A percentile compares a stretch with the other conserved stretches of the same genome.
phyloP scores from a whole-genome alignment of 2,888 invertebrate genomes.

The Masnerella sp. region DNA sequence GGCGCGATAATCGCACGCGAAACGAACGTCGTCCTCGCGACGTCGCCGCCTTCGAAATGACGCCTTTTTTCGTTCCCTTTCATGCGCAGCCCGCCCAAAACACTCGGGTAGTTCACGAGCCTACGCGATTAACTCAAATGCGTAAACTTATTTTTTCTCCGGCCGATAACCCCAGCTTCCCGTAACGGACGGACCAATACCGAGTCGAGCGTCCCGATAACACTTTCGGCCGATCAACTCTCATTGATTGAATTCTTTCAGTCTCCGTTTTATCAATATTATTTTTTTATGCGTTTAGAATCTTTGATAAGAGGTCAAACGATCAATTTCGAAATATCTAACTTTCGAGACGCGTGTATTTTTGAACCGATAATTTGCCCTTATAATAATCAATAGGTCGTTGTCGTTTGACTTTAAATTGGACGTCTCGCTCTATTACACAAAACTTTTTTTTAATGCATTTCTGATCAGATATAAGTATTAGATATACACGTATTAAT shows the following conservation, averaged over 20 bases:
- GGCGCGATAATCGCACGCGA: conserved; percentile 22
- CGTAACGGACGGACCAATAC: conserved; percentile 46
- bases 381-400: too few species aligned
- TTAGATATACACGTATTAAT: too few species aligned
- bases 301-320: conserved; percentile 12
- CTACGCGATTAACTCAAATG: conserved; percentile 73
- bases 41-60: conserved; percentile 54
- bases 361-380: too few species aligned
- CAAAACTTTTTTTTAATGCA: too few species aligned
- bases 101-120: conserved; percentile 71
- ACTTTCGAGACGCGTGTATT: too few species aligned
- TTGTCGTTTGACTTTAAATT: too few species aligned
- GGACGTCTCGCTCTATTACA: too few species aligned
- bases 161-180: conserved; percentile 72
- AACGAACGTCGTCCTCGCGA: conserved; percentile 37
- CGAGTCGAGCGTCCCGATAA: conserved; percentile 18
- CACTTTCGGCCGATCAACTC: conserved; percentile 17
- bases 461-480: too few species aligned
- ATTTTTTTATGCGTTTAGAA: conserved; percentile 23
- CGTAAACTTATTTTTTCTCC: conserved; percentile 73
- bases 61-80: conserved; percentile 18
- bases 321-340: too few species aligned
- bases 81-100: conserved; percentile 53
- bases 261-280: conserved; percentile 17
- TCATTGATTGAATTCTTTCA: conserved; percentile 30